Conservation (phyloP, 2,797 vertebrate species). For the Myiothlypis coronata region DNA sequence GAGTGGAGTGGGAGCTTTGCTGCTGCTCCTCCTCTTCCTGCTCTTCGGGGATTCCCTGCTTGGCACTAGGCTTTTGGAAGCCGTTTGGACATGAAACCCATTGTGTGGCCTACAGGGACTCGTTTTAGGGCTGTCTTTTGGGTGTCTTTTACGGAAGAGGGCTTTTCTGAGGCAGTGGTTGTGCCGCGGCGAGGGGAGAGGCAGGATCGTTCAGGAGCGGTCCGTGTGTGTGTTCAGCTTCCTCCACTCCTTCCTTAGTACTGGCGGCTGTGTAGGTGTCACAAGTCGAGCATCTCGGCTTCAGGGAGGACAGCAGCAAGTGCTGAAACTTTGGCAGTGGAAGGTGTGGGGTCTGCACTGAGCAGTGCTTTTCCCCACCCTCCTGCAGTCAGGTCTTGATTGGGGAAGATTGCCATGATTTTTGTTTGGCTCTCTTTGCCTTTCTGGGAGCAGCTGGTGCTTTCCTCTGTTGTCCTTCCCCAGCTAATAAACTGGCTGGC, state of each 20-base stretch:
- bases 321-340: slow-evolving; percentile 41
- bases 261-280: not conserved
- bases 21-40: not conserved
- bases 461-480: not conserved
- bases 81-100: not conserved
- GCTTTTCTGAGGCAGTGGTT: not conserved
- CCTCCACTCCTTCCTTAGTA: not conserved
- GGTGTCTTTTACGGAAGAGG: not conserved
- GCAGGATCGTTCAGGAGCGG: not conserved
- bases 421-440: not conserved
- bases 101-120: not conserved
- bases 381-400: not conserved
- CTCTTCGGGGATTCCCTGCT: not conserved
- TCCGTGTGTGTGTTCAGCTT: not conserved
- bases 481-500: not conserved
- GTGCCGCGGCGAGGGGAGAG: not conserved
- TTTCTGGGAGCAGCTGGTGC: not conserved
- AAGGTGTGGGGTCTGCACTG: not conserved
- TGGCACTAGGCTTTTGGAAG: not conserved
- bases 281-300: not conserved
- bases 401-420: not conserved
- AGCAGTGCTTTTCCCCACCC: not conserved
- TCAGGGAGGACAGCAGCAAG: slow-evolving; percentile 63
- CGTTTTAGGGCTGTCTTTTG: not conserved
- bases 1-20: not conserved